A percentile compares a stretch with the other conserved stretches of the same genome.
Evolutionary conservation across 92 coral and sea anemone genomes (phyloP).

Genomic region (Siderastrea radians): DNA sequence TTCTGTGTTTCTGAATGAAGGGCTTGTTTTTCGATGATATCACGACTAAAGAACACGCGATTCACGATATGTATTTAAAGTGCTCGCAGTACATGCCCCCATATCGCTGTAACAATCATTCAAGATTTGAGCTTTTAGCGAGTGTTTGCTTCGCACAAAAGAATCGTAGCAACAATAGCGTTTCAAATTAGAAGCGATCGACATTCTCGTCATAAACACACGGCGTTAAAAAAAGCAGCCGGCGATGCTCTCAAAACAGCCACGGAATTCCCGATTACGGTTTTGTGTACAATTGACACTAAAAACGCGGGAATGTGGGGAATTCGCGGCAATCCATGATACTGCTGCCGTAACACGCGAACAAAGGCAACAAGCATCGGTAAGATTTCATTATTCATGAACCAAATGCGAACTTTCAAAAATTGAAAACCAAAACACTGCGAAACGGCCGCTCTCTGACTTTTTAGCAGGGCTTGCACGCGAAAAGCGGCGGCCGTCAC

Average conservation of each 20-base stretch:
- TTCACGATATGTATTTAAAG: not conserved
- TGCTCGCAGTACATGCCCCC: not conserved
- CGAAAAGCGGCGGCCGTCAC: constrained; percentile 18
- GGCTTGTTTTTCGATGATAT: not conserved
- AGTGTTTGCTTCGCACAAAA: constrained; percentile 78
- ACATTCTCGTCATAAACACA: not conserved
- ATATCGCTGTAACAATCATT: not conserved
- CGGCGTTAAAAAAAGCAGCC: constrained; percentile 2
- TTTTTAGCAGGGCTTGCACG: constrained; percentile 29
- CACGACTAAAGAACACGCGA: constrained; percentile 15
- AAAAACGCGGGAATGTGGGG: constrained; percentile 88
- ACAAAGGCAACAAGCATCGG: constrained; percentile 61
- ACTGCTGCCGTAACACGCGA: constrained; percentile 73
- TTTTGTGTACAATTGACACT: constrained; percentile 70
- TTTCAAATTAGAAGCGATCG: constrained; percentile 24
- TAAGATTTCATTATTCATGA: constrained; percentile 92
- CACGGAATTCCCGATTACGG: constrained; percentile 3
- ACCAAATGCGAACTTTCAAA: constrained; percentile 56
- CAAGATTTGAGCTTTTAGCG: constrained; percentile 20
- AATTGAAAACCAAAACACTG: constrained; percentile 32
- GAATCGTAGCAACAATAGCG: constrained; percentile 63
- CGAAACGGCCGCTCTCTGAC: constrained; percentile 23
- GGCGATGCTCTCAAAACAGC: not conserved
- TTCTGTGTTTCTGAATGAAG: not conserved
- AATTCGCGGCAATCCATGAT: constrained; percentile 63